Evolutionary conservation across 2,113 vertebrate genomes (phyloP).

Genomic region (Chrysemys picta): DNA sequence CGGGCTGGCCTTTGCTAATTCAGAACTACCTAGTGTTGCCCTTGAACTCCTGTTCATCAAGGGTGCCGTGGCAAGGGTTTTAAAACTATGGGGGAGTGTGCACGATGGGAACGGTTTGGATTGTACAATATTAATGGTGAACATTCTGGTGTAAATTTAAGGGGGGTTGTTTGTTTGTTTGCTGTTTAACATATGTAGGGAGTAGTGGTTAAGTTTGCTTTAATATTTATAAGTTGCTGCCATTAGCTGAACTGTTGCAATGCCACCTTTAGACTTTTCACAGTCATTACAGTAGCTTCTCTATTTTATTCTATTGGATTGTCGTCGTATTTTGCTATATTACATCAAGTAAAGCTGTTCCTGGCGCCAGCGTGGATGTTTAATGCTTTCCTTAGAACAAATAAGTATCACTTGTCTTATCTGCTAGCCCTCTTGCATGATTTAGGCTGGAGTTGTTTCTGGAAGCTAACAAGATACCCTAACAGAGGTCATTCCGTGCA

Average conservation of each 20-base stretch:
- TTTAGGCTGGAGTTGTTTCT: neutral
- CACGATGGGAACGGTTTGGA: neutral
- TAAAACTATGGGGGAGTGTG: neutral
- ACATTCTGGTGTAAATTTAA: neutral
- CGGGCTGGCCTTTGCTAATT: neutral
- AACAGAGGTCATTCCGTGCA: neutral
- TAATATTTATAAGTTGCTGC: neutral
- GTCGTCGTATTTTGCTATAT: neutral
- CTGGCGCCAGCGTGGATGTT: neutral
- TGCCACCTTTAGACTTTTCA: neutral
- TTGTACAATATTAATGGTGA: neutral
- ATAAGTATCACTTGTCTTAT: neutral
- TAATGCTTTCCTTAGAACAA: neutral
- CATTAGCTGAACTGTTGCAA: neutral
- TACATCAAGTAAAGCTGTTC: neutral
- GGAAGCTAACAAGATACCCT: neutral
- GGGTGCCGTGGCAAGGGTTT: neutral
- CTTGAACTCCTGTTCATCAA: neutral
- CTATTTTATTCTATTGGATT: neutral
- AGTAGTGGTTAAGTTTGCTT: neutral
- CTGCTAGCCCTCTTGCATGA: neutral
- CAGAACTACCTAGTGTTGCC: neutral
- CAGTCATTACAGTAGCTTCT: neutral
- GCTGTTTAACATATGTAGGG: too few relatives aligned
- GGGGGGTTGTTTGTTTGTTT: neutral